Conservation (phyloP, 1,140 invertebrate genomes). For the Glomeris maerens region DNA sequence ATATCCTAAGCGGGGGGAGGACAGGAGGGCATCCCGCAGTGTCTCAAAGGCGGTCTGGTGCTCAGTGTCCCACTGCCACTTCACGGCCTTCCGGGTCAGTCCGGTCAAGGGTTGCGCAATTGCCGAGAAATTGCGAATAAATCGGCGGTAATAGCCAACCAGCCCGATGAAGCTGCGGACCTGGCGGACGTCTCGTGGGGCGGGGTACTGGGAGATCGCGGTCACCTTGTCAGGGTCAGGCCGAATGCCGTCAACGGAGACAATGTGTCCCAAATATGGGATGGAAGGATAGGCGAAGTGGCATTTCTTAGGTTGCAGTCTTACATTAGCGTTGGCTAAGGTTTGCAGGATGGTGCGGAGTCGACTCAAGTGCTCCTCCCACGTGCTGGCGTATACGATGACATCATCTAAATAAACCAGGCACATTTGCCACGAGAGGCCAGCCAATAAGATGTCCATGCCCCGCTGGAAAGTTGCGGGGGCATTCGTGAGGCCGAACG, state of each 20-base stretch:
- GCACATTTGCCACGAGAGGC: background rate
- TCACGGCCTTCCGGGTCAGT: too few relatives aligned
- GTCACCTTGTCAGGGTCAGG: background rate
- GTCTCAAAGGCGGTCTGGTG: too few relatives aligned
- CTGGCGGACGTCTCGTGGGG: too few relatives aligned
- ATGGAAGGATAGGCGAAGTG: background rate
- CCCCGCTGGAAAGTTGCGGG: background rate
- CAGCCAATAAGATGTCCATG: background rate
- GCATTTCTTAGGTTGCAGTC: slow-evolving; percentile 12
- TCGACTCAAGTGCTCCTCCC: slow-evolving; percentile 3
- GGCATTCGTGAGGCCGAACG: slow-evolving; percentile 6
- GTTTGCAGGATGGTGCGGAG: background rate
- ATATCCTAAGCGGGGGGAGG: too few relatives aligned
- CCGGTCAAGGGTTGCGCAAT: too few relatives aligned
- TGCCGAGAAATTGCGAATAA: too few relatives aligned
- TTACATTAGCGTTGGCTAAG: slow-evolving; percentile 2
- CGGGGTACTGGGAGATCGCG: too few relatives aligned
- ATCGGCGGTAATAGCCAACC: too few relatives aligned
- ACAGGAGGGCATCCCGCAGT: too few relatives aligned
- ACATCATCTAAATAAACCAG: slow-evolving; percentile 12
- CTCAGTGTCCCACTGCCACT: too few relatives aligned
- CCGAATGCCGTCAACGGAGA: background rate
- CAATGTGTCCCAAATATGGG: slow-evolving; percentile 11
- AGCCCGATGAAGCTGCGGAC: too few relatives aligned
- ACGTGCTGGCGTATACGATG: slow-evolving; percentile 5